Percentiles rank a stretch among this genome's conserved stretches.
Conservation (phyloP, 2,888 invertebrate genomes). For the Lithosia quadra region DNA sequence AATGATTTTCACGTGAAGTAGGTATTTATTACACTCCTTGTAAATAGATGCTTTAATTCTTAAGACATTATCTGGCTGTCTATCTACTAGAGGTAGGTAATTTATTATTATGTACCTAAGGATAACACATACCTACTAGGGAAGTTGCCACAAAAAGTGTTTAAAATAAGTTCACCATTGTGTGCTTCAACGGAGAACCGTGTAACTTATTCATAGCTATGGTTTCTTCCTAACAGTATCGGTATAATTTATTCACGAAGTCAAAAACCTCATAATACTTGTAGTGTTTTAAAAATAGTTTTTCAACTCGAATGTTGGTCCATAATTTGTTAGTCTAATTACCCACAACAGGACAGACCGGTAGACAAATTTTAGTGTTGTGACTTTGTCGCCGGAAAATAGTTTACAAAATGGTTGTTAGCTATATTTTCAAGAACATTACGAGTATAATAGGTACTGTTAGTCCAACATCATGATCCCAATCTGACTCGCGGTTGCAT, state of each 20-base stretch:
- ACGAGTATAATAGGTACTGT: not conserved
- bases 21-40: no score
- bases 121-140: not conserved
- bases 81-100: no score
- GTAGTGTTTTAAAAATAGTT: not conserved
- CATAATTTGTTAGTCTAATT: slow-evolving; percentile 3
- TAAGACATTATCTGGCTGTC: no score
- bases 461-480: no score
- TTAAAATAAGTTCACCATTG: not conserved
- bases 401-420: not conserved
- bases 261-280: slow-evolving; percentile 9
- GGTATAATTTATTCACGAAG: not conserved
- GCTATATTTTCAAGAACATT: not conserved
- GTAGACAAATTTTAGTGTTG: slow-evolving; percentile 1
- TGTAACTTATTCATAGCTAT: not conserved
- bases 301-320: not conserved
- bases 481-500: no score
- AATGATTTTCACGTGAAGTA: no score
- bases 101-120: no score
- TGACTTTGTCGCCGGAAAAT: slow-evolving; percentile 1
- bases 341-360: not conserved
- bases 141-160: not conserved
- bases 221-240: not conserved
- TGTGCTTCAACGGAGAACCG: no score
- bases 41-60: no score